A percentile compares a stretch with the other conserved stretches of the same genome.
Evolutionary conservation across 2,113 vertebrate species (phyloP).

Genomic region (Elachura formosa): DNA sequence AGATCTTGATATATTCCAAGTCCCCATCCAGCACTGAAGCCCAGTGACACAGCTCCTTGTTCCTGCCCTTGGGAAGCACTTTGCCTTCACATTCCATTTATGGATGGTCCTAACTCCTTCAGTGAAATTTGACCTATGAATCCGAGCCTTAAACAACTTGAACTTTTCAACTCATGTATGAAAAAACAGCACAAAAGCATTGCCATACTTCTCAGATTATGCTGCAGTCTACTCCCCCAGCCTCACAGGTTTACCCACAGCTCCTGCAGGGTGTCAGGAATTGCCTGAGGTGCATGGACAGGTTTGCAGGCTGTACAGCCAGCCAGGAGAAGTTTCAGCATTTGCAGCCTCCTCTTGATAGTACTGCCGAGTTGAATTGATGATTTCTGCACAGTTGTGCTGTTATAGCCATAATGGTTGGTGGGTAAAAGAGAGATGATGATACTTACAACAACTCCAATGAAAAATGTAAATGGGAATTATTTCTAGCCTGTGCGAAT

Average conservation of each 20-base stretch:
- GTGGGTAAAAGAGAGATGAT: background rate
- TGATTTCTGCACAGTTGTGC: background rate
- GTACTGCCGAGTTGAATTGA: background rate
- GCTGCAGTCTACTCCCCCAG: background rate
- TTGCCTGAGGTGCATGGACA: background rate
- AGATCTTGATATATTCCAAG: background rate
- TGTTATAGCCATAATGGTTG: background rate
- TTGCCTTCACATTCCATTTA: background rate
- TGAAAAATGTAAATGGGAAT: background rate
- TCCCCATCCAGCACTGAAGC: background rate
- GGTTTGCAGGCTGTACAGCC: background rate
- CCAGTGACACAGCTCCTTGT: background rate
- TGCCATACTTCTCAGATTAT: background rate
- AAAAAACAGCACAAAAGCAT: background rate
- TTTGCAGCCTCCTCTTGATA: background rate
- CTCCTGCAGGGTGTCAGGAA: background rate
- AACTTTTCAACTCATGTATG: background rate
- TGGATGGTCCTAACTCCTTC: background rate
- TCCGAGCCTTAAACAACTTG: background rate
- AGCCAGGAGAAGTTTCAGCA: background rate
- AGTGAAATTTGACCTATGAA: background rate
- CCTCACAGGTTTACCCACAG: background rate
- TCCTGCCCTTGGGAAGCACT: background rate
- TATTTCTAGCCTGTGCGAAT: background rate
- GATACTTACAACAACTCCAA: background rate